A percentile compares a stretch with the other conserved stretches of the same genome.
phyloP scores from a whole-genome alignment of 2,113 vertebrate genomes.

The Etheostoma spectabile region DNA sequence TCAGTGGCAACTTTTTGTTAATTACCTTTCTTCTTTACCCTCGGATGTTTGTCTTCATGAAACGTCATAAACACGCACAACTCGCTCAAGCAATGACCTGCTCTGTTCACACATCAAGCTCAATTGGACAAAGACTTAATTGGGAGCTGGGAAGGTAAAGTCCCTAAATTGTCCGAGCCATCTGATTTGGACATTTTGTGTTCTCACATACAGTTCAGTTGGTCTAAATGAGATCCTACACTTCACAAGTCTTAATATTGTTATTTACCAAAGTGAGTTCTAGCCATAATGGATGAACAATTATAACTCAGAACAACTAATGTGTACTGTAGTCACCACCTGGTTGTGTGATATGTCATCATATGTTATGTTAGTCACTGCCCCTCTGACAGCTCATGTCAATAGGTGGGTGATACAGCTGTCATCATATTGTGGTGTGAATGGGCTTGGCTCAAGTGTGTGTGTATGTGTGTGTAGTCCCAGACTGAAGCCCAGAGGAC shows the following conservation, averaged over 20 bases:
- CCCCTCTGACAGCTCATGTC: constrained; percentile 81
- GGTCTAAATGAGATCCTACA: too few species aligned
- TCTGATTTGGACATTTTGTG: too few species aligned
- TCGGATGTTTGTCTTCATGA: too few species aligned
- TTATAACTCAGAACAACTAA: constrained; percentile 35
- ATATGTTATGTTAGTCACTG: constrained; percentile 81
- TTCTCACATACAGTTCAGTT: too few species aligned
- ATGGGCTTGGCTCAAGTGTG: constrained; percentile 74
- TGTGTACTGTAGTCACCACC: constrained; percentile 35
- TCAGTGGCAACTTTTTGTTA: too few species aligned
- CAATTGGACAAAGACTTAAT: too few species aligned
- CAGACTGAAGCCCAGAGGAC: constrained; percentile 91
- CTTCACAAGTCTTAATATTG: not conserved
- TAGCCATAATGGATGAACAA: constrained; percentile 35
- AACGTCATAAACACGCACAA: too few species aligned
- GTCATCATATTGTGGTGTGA: constrained; percentile 82
- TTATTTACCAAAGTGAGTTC: constrained; percentile 20
- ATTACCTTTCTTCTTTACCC: too few species aligned
- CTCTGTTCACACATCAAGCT: too few species aligned
- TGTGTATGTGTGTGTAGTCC: constrained; percentile 66
- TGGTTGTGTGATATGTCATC: constrained; percentile 74
- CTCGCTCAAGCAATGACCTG: too few species aligned
- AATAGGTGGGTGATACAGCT: constrained; percentile 83
- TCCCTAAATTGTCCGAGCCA: too few species aligned
- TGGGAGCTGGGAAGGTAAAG: too few species aligned